phyloP scores from a whole-genome alignment of 2,113 vertebrate species.

The Pica pica region DNA sequence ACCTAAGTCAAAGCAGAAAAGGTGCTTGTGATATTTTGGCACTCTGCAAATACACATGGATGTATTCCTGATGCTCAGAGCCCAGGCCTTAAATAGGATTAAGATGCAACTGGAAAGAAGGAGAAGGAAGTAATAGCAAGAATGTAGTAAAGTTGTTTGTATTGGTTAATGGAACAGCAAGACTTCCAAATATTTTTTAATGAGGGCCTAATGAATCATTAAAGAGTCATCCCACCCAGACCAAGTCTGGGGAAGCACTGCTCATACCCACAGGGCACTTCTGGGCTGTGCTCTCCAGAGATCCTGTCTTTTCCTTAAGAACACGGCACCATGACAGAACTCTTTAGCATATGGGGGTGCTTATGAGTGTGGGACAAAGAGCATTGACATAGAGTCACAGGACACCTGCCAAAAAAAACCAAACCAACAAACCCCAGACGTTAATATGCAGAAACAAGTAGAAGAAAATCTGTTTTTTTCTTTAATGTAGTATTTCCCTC shows the following conservation, averaged over 20 bases:
- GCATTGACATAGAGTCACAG: not conserved
- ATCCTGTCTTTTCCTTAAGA: not conserved
- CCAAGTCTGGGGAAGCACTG: not conserved
- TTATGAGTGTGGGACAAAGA: not conserved
- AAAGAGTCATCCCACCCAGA: not conserved
- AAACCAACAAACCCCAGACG: not conserved
- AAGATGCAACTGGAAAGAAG: not conserved
- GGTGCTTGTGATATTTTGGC: not conserved
- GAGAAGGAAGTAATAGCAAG: not conserved
- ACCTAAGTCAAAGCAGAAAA: not conserved
- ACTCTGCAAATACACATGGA: not conserved
- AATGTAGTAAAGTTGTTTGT: not conserved
- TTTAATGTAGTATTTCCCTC: not conserved
- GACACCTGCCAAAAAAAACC: not conserved
- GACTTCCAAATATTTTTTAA: not conserved
- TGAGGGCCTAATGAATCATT: not conserved
- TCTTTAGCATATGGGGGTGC: not conserved
- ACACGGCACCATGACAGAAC: not conserved
- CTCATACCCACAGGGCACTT: not conserved
- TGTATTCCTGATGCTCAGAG: not conserved
- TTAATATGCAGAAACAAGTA: not conserved
- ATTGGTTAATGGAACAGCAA: not conserved
- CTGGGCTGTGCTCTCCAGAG: not conserved
- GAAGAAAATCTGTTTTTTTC: not conserved
- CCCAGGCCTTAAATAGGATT: not conserved